Percentiles rank a stretch among this genome's conserved stretches.
phyloP scores from a whole-genome alignment of 2,113 vertebrate species.

The Talpa occidentalis region DNA sequence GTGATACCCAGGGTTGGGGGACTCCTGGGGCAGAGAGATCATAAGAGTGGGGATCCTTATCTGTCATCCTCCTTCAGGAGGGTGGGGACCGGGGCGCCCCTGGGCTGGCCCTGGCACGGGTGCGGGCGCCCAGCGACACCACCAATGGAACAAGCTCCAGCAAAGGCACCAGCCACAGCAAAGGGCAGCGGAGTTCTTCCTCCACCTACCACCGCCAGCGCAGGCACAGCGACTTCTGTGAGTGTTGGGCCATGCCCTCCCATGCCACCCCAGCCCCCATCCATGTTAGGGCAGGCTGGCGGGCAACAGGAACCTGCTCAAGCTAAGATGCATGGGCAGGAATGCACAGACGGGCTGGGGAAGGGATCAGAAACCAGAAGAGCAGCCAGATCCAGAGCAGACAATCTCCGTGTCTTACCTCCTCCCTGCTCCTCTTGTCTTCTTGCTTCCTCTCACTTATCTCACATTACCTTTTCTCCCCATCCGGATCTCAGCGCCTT shows the following conservation, averaged over 20 bases:
- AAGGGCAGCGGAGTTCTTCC: constrained; percentile 91
- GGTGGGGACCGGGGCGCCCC: constrained; percentile 89
- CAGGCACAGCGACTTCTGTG: constrained; percentile 96
- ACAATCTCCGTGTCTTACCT: no score
- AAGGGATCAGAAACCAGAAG: background rate
- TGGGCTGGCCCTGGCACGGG: constrained; percentile 93
- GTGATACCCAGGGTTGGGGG: background rate
- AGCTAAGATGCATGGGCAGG: background rate
- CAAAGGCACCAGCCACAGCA: constrained; percentile 91
- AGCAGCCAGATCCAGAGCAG: background rate
- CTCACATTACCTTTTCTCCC: background rate
- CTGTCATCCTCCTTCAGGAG: constrained; percentile 69
- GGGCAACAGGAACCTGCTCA: background rate
- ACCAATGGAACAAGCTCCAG: constrained; percentile 93
- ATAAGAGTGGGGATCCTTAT: background rate
- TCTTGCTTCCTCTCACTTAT: background rate
- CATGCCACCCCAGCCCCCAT: rapidly evolving
- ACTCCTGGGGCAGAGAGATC: background rate
- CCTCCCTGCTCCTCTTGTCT: background rate
- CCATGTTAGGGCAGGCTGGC: no score
- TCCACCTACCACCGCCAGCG: constrained; percentile 95
- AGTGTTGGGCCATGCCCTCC: constrained; percentile 52
- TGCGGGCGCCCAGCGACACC: constrained; percentile 91
- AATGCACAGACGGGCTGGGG: background rate
- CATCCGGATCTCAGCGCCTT: background rate